Base-by-base conservation (phyloP, 2,113 vertebrate genomes). In the Actenoides hombroni region DNA sequence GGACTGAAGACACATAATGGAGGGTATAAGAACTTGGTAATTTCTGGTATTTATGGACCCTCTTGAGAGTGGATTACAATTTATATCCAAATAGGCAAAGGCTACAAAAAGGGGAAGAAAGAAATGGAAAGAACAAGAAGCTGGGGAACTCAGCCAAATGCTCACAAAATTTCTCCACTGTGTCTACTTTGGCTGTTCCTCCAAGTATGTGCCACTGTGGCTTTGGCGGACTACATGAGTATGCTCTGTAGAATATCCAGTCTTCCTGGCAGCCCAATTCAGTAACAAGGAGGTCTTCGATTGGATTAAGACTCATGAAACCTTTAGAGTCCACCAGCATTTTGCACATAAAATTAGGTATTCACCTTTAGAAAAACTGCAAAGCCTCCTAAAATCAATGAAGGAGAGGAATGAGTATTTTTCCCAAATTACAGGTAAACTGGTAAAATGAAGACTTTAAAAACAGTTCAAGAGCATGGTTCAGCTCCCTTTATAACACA, bases 151-250 rank as follows among this genome's bases (percentile, higher is more conserved):
- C 1, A 0, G 95, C 91, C 92, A 96, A 95, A 86, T 7, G 80
- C 65, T 95, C 86, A 89, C 86, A 96, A 8, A 84, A 92, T 84
- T 86, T 95, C 92, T 95, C 76, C 68, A 48, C 89, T 86, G 69
- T 91, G 88, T 92, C 96, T 94, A 23, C 76, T 96, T 96, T 96
- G 95, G 95, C 92, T 71, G 91, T 54, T 92, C 77, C 80, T 86
- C 37, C 65, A 94, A 71, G 24, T 75, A 86, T 94, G 89, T 95
- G 94, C 93, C 94, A 94, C 91, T 95, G 94, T 53, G 86, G 94
- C 81, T 95, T 94, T 95, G 91, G 94, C 68, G 1, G 63, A 88
- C 71, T 74, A 65, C 25, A 37, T 0, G 0, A 86, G 60, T 42
- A 77, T 0, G 4, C 56, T 78, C 60, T 79, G 91, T 12, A 84